These are phyloP conservation scores for Lepidurus couesii DNA, from an alignment of 1,140 invertebrate genomes.

Conservation along the genomic window DNA sequence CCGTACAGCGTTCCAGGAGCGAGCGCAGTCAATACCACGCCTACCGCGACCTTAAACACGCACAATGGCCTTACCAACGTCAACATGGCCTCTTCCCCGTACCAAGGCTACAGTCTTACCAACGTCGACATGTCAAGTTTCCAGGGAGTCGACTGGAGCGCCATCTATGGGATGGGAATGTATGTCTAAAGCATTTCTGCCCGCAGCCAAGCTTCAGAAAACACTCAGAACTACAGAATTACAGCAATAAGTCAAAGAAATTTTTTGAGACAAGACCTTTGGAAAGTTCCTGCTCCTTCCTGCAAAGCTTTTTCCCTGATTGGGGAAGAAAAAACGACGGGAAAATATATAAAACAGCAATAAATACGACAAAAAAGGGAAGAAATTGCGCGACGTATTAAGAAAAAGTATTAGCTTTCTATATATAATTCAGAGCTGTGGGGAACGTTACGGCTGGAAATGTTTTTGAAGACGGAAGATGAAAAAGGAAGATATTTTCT, in stretches of 20 bases:
- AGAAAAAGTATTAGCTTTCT: too few relatives aligned
- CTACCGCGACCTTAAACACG: conserved; percentile 50
- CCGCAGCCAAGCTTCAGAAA: too few relatives aligned
- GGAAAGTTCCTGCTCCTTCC: too few relatives aligned
- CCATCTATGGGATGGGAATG: conserved; percentile 85
- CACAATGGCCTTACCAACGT: conserved; percentile 31
- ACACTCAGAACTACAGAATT: too few relatives aligned
- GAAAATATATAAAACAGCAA: too few relatives aligned
- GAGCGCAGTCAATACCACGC: conserved; percentile 41
- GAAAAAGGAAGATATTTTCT: neutral
- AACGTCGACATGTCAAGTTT: conserved; percentile 86
- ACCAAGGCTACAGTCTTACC: conserved; percentile 70
- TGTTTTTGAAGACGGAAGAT: neutral
- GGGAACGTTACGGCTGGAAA: neutral
- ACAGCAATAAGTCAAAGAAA: too few relatives aligned
- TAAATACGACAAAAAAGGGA: too few relatives aligned
- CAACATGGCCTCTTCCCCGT: conserved; percentile 47
- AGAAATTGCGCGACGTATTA: too few relatives aligned
- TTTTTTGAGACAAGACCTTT: too few relatives aligned
- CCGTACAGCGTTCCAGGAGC: conserved; percentile 61
- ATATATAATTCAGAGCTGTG: too few relatives aligned
- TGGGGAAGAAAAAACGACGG: too few relatives aligned
- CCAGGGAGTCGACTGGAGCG: conserved; percentile 81
- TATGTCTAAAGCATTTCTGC: conserved; percentile 53
- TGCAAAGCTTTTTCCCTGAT: too few relatives aligned